These are phyloP conservation scores for Vireo altiloquus DNA, from an alignment of 2,113 vertebrate genomes.

Conservation along the genomic window DNA sequence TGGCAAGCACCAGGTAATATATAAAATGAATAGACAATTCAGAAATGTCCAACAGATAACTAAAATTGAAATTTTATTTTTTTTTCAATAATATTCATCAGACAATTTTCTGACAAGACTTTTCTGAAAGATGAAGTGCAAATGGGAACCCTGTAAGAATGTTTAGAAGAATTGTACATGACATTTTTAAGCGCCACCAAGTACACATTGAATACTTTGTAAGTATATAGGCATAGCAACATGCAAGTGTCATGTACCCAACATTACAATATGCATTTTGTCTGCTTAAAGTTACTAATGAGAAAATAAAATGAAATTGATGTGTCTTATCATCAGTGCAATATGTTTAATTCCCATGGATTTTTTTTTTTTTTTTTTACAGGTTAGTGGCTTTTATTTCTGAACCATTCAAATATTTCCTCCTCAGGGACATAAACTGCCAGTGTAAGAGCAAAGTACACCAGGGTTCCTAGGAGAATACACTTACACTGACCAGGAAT, in stretches of 20 bases:
- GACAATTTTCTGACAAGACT: conserved; percentile 79
- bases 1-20: conserved; percentile 13
- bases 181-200: conserved; percentile 79
- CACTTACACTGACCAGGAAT: conserved; percentile 3
- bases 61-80: conserved; percentile 81
- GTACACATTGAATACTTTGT: conserved; percentile 84
- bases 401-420: conserved; percentile 29
- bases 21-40: conserved; percentile 78
- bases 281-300: conserved; percentile 55
- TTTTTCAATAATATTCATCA: conserved; percentile 75
- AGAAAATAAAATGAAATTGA: conserved; percentile 52
- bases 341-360: conserved; percentile 61
- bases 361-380: background rate
- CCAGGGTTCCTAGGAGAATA: background rate
- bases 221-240: conserved; percentile 83
- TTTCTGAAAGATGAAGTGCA: conserved; percentile 78
- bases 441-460: background rate
- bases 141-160: conserved; percentile 81
- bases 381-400: background rate
- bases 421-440: conserved; percentile 47
- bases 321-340: conserved; percentile 56
- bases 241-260: conserved; percentile 84
- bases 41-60: conserved; percentile 79
- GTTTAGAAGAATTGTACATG: conserved; percentile 79
- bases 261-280: conserved; percentile 85